Evolutionary conservation across 2,113 vertebrate species (phyloP).

Genomic region (Coptodon bakossiorum): DNA sequence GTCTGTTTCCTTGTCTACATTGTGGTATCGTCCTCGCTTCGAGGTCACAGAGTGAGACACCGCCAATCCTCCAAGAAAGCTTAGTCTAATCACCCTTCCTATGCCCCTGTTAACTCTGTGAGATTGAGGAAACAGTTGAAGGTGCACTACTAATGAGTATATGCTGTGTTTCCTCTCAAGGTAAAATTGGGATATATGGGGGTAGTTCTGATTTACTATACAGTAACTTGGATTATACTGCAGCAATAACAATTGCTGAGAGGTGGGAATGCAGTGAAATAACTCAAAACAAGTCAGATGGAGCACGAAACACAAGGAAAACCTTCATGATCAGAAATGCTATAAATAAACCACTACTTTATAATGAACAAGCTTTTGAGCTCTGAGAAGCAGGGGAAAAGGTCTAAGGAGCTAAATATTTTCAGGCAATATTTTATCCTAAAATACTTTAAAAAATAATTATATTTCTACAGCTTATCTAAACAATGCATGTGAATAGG

Average conservation of each 20-base stretch:
- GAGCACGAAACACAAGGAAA: background rate
- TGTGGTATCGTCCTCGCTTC: background rate
- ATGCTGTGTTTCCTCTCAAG: background rate
- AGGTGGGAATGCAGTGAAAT: background rate
- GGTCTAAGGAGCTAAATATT: background rate
- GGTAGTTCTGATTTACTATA: background rate
- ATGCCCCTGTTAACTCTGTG: background rate
- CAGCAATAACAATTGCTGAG: background rate
- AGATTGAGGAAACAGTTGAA: background rate
- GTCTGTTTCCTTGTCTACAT: background rate
- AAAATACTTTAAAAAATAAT: background rate
- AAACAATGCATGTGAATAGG: background rate
- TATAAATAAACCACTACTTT: background rate
- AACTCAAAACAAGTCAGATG: background rate
- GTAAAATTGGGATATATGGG: background rate
- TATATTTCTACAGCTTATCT: background rate
- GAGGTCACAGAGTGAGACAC: conserved; percentile 11
- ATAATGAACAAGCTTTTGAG: background rate
- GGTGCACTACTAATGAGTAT: background rate
- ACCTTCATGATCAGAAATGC: background rate
- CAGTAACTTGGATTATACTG: background rate
- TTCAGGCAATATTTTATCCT: background rate
- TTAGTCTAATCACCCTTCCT: background rate
- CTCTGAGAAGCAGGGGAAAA: background rate
- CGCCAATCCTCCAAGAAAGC: background rate